phyloP scores from a whole-genome alignment of 2,888 invertebrate genomes.

The Macaria notata region DNA sequence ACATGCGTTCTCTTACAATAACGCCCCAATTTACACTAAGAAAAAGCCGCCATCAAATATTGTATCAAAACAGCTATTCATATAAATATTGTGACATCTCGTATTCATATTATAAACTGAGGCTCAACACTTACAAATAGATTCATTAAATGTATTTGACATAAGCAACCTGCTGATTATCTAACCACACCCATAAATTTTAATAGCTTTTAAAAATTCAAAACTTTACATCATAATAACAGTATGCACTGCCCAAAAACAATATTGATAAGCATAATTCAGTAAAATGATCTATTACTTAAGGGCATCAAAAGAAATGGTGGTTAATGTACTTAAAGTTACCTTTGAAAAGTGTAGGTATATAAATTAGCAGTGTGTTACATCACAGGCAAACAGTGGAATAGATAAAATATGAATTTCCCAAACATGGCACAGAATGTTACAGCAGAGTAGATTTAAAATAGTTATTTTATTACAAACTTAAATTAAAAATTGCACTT shows the following conservation, averaged over 20 bases:
- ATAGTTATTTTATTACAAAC: constrained; percentile 41
- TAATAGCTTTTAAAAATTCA: too few relatives aligned
- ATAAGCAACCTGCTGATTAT: too few relatives aligned
- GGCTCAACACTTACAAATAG: constrained; percentile 45
- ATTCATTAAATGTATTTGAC: too few relatives aligned
- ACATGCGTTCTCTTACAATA: constrained; percentile 74
- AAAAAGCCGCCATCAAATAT: constrained; percentile 31
- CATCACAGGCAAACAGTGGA: constrained; percentile 30
- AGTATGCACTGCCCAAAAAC: too few relatives aligned
- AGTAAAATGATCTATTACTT: too few relatives aligned
- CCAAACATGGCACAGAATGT: constrained; percentile 65
- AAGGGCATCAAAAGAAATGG: too few relatives aligned
- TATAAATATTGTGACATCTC: constrained; percentile 9
- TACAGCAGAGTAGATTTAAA: constrained; percentile 32
- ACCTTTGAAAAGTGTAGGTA: constrained; percentile 37
- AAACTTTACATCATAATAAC: too few relatives aligned
- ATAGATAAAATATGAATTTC: constrained; percentile 38
- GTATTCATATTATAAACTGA: constrained; percentile 20
- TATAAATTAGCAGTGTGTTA: too few relatives aligned
- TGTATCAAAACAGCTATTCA: constrained; percentile 17
- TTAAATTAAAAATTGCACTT: constrained; percentile 56
- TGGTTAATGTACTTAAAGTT: constrained; percentile 37
- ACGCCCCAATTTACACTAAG: constrained; percentile 32
- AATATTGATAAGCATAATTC: too few relatives aligned
- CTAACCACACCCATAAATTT: too few relatives aligned